These are phyloP conservation scores for Scomber japonicus DNA, from an alignment of 2,113 vertebrate genomes.

Conservation along the genomic window DNA sequence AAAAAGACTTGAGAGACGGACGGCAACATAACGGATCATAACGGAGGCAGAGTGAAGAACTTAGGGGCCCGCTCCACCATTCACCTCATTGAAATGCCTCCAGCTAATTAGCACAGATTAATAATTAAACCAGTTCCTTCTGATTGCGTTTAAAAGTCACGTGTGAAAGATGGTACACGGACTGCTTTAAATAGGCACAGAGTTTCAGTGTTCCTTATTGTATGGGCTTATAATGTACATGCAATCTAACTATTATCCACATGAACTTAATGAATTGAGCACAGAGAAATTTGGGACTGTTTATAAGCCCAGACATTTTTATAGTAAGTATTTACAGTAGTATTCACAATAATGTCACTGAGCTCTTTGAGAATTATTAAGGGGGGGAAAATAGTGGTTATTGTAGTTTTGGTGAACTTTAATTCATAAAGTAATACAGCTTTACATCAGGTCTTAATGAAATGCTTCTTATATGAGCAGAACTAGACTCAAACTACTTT, in stretches of 20 bases:
- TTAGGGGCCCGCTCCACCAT: background rate
- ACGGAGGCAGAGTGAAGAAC: background rate
- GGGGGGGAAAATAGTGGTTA: no score
- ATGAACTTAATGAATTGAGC: background rate
- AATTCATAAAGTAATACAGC: no score
- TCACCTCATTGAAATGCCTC: background rate
- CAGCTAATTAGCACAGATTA: constrained; percentile 18
- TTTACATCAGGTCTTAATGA: no score
- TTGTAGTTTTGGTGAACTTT: no score
- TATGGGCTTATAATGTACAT: background rate
- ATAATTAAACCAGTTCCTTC: constrained; percentile 20
- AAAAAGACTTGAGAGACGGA: constrained; percentile 10
- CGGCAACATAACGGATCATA: background rate
- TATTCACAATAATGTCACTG: no score
- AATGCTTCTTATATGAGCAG: background rate
- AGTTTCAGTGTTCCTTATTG: background rate
- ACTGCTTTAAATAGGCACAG: background rate
- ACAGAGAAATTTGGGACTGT: background rate
- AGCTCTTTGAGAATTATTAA: no score
- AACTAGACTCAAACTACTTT: background rate
- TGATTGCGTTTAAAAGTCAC: background rate
- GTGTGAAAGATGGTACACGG: background rate
- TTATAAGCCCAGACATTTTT: background rate
- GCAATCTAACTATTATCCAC: background rate
- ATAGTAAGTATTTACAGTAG: no score